These are phyloP conservation scores for Oxyscelio sp. DNA, from an alignment of 2,888 invertebrate genomes.

Conservation along the genomic window DNA sequence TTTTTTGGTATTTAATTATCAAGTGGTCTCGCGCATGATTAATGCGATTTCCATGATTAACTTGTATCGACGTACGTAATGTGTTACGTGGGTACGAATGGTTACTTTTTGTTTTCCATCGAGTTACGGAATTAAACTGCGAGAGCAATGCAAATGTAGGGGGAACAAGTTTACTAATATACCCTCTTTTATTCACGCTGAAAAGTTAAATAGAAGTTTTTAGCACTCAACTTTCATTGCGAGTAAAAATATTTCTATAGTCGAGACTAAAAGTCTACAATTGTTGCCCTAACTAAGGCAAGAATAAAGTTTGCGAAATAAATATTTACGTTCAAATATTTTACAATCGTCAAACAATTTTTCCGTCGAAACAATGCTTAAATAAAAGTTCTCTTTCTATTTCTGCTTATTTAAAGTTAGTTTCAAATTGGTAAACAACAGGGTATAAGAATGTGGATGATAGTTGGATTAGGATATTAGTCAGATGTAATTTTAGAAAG, in stretches of 20 bases:
- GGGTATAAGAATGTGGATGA: too few relatives aligned
- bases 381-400: too few relatives aligned
- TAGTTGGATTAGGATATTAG: too few relatives aligned
- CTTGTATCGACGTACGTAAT: too few relatives aligned
- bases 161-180: neutral
- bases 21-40: neutral
- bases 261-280: neutral
- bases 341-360: neutral
- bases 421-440: too few relatives aligned
- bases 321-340: neutral
- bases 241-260: neutral
- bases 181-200: neutral
- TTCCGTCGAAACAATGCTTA: too few relatives aligned
- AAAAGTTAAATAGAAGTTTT: neutral
- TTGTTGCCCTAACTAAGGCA: neutral
- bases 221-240: neutral
- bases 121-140: too few relatives aligned
- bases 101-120: too few relatives aligned
- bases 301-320: neutral
- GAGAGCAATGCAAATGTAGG: too few relatives aligned
- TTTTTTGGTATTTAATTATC: neutral
- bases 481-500: too few relatives aligned
- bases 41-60: slow-evolving; percentile 24
- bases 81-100: too few relatives aligned
- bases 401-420: too few relatives aligned